Conservation (phyloP, 2,888 invertebrate genomes). For the Xylota sylvarum region DNA sequence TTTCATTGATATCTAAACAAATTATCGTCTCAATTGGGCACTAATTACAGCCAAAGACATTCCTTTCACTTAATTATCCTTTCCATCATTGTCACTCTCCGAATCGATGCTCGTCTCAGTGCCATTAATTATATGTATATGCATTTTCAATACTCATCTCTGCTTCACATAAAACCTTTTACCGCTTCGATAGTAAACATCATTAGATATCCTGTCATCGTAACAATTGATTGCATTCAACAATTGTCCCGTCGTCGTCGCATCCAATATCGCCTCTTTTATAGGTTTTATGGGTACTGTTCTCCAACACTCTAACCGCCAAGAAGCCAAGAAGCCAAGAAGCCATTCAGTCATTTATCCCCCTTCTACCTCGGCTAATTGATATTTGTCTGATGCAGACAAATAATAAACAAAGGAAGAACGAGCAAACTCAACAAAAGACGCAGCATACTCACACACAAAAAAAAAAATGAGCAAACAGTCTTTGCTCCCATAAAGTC, state of each 20-base stretch:
- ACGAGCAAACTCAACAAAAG: constrained; percentile 47
- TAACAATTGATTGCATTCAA: constrained; percentile 64
- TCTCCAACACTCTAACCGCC: too few relatives aligned
- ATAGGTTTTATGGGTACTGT: too few relatives aligned
- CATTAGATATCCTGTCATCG: constrained; percentile 57
- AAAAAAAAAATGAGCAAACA: constrained; percentile 53
- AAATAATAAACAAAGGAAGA: constrained; percentile 62
- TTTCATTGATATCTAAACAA: background rate
- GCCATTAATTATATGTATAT: constrained; percentile 14
- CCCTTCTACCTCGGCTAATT: constrained; percentile 59
- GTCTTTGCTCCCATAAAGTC: constrained; percentile 13
- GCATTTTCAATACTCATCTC: constrained; percentile 10
- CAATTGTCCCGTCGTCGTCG: constrained; percentile 33
- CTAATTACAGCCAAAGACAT: constrained; percentile 11
- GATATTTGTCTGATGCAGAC: constrained; percentile 73
- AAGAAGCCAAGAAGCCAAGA: background rate
- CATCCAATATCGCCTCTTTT: constrained; percentile 8
- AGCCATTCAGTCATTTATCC: constrained; percentile 10
- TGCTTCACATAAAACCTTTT: background rate
- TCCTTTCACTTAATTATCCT: constrained; percentile 7
- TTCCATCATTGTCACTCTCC: constrained; percentile 5
- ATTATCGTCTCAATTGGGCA: constrained; percentile 11
- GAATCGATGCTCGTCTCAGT: too few relatives aligned
- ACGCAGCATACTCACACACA: constrained; percentile 27
- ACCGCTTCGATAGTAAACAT: constrained; percentile 44